These are phyloP conservation scores for Passer montanus DNA, from an alignment of 2,113 vertebrate genomes.

Conservation along the genomic window DNA sequence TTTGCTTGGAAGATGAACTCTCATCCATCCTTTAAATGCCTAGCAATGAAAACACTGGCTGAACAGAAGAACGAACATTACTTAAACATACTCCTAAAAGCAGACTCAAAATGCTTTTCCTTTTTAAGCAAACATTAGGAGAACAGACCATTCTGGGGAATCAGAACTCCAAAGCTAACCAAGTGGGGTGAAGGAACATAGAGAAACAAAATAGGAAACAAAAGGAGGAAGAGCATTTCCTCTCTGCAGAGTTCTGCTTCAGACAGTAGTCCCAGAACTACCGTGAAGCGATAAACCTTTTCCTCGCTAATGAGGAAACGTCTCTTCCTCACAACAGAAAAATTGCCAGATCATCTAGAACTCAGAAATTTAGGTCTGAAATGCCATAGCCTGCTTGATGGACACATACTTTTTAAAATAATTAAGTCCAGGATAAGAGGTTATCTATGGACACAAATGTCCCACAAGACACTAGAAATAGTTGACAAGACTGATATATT, in stretches of 20 bases:
- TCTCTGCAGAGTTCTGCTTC: not conserved
- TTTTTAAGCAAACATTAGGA: not conserved
- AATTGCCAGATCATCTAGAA: not conserved
- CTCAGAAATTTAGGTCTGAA: not conserved
- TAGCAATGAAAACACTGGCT: not conserved
- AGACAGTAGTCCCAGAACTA: not conserved
- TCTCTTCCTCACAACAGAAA: not conserved
- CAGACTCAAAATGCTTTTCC: not conserved
- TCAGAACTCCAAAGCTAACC: not conserved
- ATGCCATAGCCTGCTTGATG: not conserved
- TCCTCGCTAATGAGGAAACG: not conserved
- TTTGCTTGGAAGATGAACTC: not conserved
- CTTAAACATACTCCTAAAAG: not conserved
- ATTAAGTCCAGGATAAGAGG: not conserved
- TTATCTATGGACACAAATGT: not conserved
- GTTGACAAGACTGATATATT: not conserved
- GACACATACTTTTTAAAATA: not conserved
- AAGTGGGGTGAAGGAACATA: not conserved
- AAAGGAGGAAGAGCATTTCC: conserved; percentile 17
- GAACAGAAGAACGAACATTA: not conserved
- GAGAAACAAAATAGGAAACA: conserved; percentile 3
- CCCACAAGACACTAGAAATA: not conserved
- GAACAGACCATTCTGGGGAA: not conserved
- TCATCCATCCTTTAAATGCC: not conserved
- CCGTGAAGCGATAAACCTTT: not conserved